Percentiles rank a stretch among this genome's conserved stretches.
phyloP scores from a whole-genome alignment of 2,113 vertebrate species.

The Pteruthius melanotis region DNA sequence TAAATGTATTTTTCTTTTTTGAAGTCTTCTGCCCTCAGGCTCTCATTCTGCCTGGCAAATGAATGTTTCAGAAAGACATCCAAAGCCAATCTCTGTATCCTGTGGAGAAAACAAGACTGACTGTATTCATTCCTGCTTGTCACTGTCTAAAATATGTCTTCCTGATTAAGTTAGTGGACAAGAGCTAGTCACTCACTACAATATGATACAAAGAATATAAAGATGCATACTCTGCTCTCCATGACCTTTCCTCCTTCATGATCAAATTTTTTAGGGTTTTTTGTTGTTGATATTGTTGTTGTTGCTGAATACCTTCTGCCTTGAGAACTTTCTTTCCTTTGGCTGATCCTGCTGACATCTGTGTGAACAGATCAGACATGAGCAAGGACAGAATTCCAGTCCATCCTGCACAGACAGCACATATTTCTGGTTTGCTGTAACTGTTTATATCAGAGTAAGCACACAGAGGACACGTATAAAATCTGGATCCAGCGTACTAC shows the following conservation, averaged over 20 bases:
- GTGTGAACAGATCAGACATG: not conserved
- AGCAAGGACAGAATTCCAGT: slow-evolving; percentile 12
- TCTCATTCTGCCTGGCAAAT: slow-evolving; percentile 36
- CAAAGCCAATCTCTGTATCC: slow-evolving; percentile 11
- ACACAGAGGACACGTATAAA: not conserved
- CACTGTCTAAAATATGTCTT: slow-evolving; percentile 62
- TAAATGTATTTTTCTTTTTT: not conserved
- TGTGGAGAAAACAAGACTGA: slow-evolving; percentile 22
- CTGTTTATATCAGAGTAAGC: not conserved
- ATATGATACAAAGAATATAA: not conserved
- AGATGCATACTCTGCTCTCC: not conserved
- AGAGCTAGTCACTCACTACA: slow-evolving; percentile 4
- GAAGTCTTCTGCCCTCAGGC: slow-evolving; percentile 24
- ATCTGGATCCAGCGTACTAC: not conserved
- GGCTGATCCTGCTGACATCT: slow-evolving; percentile 21
- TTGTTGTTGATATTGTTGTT: not conserved
- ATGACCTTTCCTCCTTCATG: slow-evolving; percentile 22
- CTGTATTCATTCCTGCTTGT: slow-evolving; percentile 45
- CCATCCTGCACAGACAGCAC: slow-evolving; percentile 3
- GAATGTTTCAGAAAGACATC: not conserved
- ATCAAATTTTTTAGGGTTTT: not conserved
- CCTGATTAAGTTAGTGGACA: slow-evolving; percentile 59
- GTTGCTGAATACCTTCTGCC: slow-evolving; percentile 19
- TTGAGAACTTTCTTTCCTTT: slow-evolving; percentile 12
- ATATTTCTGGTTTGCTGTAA: slow-evolving; percentile 44